Evolutionary conservation across 2,888 invertebrate species (phyloP).

Genomic region (Synergus japonicus): DNA sequence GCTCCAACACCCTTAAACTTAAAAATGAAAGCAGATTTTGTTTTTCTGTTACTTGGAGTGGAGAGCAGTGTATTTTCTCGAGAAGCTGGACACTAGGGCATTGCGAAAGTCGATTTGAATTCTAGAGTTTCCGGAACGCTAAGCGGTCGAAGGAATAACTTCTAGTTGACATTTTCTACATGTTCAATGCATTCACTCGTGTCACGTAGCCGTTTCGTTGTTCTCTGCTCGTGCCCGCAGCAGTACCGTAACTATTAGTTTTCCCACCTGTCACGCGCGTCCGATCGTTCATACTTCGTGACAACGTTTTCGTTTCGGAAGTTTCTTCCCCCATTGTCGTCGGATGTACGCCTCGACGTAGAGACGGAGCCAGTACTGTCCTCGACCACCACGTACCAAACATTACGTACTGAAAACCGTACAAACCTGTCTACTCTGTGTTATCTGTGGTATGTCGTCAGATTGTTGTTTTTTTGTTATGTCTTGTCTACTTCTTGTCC

Average conservation of each 20-base stretch:
- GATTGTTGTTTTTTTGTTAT: conserved; percentile 75
- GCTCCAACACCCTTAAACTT: no score
- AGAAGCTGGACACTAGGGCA: conserved; percentile 4
- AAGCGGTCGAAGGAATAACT: conserved; percentile 28
- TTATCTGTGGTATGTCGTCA: conserved; percentile 76
- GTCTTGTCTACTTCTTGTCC: conserved; percentile 75
- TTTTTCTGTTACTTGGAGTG: background rate
- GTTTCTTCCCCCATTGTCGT: conserved; percentile 35
- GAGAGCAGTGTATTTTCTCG: background rate
- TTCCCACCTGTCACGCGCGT: conserved; percentile 36
- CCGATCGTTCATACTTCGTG: conserved; percentile 39
- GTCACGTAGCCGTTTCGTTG: conserved; percentile 33
- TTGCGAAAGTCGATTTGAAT: background rate
- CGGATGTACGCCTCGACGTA: conserved; percentile 38
- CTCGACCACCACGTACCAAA: conserved; percentile 52
- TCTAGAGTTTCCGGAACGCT: background rate
- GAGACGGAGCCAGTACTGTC: conserved; percentile 32
- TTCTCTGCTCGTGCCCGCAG: conserved; percentile 37
- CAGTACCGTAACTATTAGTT: conserved; percentile 35
- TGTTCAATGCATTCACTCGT: conserved; percentile 26
- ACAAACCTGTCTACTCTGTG: conserved; percentile 35
- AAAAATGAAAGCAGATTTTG: no score
- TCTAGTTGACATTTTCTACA: conserved; percentile 36
- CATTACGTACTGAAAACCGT: conserved; percentile 40
- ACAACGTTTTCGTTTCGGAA: conserved; percentile 36